Base-by-base conservation (phyloP, 2,113 vertebrate genomes). In the Platysteira castanea region DNA sequence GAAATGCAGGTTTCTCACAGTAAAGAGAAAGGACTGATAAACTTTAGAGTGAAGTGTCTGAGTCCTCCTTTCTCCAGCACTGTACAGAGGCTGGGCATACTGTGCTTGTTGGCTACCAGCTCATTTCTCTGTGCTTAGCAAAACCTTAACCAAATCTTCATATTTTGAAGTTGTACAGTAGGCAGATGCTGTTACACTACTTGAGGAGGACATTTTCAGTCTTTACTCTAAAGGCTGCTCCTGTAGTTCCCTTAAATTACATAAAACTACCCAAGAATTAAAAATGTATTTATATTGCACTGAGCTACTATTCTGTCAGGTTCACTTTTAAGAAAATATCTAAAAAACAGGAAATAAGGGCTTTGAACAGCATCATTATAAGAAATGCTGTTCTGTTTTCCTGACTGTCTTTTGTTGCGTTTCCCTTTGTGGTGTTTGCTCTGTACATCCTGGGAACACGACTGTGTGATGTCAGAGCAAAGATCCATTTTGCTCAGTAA, bases 71-170 rank as follows among this genome's bases (percentile, higher is more conserved):
- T 28, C 24, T 69, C 41, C 26, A 7, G 1, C 13, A 26, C 28
- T 7, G 31, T 12, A 15, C 46, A 27, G 44, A 21, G 26, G 35
- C 8, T 47, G 26, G 52, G 47, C 41, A 6, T 4, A 1, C 15
- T 23, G 21, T 20, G 20, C 26, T 39, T 54, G n/a, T 37, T 79
- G 46, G 15, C 31, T 77, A 4, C 0, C 0, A 69, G 35, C 18
- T n/a, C 11, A 0, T 61, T 8, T 63, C 18, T 74, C 35, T 61
- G 14, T 49, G 22, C 46, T 41, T 21, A 37, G 31, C 4, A 31
- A 77, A 84, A 49, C 3, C 31, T 37, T 20, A 16, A 16, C 13
- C 23, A 56, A 59, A 31, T 49, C 52, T 71, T 60, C 63, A 50
- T 9, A 15, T 47, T 49, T 7, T 61, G 78, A 46, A 67, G 13